A percentile compares a stretch with the other conserved stretches of the same genome.
Evolutionary conservation across 2,113 vertebrate species (phyloP).

Genomic region (Chloroceryle aenea): DNA sequence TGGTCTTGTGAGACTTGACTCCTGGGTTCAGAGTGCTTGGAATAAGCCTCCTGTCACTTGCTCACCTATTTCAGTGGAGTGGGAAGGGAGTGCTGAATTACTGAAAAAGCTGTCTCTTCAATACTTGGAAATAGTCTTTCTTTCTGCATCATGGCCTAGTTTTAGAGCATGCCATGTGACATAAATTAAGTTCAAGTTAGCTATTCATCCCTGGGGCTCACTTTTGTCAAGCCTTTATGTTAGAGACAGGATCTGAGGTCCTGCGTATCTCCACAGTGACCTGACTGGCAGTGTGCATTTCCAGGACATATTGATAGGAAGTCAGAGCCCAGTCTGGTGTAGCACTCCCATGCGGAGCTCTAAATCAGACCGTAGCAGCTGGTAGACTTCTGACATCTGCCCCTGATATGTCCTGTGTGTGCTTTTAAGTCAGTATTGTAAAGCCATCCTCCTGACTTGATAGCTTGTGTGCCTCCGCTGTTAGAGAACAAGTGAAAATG

Average conservation of each 20-base stretch:
- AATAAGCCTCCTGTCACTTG: background rate
- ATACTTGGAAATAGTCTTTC: background rate
- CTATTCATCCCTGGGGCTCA: background rate
- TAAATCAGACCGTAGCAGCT: background rate
- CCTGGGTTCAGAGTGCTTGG: background rate
- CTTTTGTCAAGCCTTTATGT: background rate
- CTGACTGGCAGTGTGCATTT: background rate
- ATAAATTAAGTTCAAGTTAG: background rate
- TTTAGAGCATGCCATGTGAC: background rate
- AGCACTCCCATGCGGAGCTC: background rate
- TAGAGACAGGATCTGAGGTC: background rate
- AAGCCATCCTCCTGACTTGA: background rate
- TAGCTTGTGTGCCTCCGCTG: background rate
- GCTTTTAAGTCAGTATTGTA: background rate
- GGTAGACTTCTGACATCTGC: background rate
- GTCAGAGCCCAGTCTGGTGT: background rate
- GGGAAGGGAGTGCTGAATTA: background rate
- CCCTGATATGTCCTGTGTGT: accelerated
- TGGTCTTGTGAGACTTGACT: background rate
- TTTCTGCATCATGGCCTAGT: background rate
- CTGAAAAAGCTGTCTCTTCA: slow-evolving; percentile 22
- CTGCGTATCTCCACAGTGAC: background rate
- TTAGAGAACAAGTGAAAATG: background rate
- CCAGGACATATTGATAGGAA: background rate
- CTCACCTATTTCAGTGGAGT: background rate